Evolutionary conservation across 1,140 invertebrate genomes (phyloP), one percentile per base, ranked within the genome.

Genomic region (Reticulitermes speratus): DNA sequence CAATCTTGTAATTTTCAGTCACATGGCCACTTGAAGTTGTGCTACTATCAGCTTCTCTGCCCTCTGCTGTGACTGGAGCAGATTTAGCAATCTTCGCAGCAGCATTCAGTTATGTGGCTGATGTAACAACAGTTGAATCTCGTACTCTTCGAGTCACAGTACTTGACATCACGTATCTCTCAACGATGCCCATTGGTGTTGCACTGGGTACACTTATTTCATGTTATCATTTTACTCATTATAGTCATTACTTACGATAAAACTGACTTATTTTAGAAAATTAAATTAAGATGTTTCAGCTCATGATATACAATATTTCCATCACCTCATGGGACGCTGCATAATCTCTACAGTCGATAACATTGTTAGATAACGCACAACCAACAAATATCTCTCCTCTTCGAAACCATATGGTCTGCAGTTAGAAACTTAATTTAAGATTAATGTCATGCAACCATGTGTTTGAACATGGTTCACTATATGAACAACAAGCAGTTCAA

Each of bases 41-140:
- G 1, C 93, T 96, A 86, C 96, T 94, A 88, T 94, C 94, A 3
- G 96, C 95, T 0, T 94, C 93, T 16, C 90, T 96, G 38, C 96
- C 96, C 0, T 94, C 94, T 90, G 93, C 94, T 0, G 88, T 96
- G 25, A 94, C 95, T 0, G 95, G 95, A 0, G 94, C 94, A 9
- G 95, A 96, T 88, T 92, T 96, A 23, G 94, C 95, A 0, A 95
- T 96, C 87, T 96, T 96, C 89, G 94, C 94, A 21, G 93, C 94
- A 0, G 94, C 93, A 59, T 96, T 96, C 89, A 92, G 95, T 0
- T 96, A 96, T 88, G 92, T 96, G 55, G 93, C 95, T 14, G 96
- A 96, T 87, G 91, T 96, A 38, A 93, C 94, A 0, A 93, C 93
- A 0, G 65, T 92, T 5, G 88, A 93, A 81, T 92, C 94, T 87